A percentile compares a stretch with the other conserved stretches of the same genome.
Conservation (phyloP, 2,113 vertebrate species). For the Tichodroma muraria region DNA sequence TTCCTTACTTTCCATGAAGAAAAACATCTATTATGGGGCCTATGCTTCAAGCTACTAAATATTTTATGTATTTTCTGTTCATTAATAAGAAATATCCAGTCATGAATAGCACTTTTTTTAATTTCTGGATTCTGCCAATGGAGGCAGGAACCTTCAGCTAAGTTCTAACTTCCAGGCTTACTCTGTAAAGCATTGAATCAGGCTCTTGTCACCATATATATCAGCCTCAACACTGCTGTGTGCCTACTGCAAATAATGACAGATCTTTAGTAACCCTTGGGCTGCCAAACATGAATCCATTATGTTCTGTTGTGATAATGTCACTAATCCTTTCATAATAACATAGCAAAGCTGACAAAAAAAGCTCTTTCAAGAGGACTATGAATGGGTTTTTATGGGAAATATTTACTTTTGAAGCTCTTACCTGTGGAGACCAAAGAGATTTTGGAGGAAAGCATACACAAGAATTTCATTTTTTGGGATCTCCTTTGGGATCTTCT, state of each 20-base stretch:
- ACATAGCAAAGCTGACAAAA: not conserved
- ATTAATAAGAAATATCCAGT: not conserved
- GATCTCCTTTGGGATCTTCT: not conserved
- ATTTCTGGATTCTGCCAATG: not conserved
- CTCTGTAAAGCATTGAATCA: not conserved
- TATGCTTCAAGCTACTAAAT: not conserved
- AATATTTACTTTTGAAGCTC: not conserved
- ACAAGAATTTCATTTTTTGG: not conserved
- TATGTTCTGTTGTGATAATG: not conserved
- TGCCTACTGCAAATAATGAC: slow-evolving; percentile 1
- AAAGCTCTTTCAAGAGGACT: not conserved
- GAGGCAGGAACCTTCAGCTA: not conserved
- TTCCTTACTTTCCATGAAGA: not conserved
- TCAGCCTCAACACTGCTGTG: not conserved
- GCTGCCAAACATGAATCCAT: not conserved
- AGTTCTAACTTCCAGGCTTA: not conserved
- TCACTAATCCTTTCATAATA: not conserved
- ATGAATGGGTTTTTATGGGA: not conserved
- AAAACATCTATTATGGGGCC: not conserved
- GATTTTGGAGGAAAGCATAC: not conserved
- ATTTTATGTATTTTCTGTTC: not conserved
- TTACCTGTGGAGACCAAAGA: not conserved
- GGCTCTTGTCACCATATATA: not conserved
- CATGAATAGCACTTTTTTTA: not conserved
- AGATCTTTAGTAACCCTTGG: not conserved